Evolutionary conservation across 2,113 vertebrate genomes (phyloP).

Genomic region (Perca flavescens): DNA sequence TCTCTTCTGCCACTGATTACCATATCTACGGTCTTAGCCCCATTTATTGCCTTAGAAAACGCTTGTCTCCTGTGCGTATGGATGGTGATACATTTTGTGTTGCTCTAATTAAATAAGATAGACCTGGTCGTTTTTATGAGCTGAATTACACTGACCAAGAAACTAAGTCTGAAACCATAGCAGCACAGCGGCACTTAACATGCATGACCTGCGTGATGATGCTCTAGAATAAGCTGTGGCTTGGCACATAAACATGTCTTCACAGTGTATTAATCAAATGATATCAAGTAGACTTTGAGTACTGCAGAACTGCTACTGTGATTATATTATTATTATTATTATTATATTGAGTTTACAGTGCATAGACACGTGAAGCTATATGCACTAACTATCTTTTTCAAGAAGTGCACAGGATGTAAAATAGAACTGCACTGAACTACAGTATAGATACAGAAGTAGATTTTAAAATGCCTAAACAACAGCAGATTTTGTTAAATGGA

Average conservation of each 20-base stretch:
- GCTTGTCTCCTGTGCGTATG: neutral
- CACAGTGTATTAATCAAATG: neutral
- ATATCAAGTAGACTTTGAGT: neutral
- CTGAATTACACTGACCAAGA: neutral
- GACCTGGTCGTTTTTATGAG: neutral
- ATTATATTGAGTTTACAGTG: neutral
- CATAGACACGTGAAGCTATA: neutral
- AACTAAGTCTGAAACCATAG: neutral
- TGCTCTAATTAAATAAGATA: neutral
- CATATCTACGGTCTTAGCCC: neutral
- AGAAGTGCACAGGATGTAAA: neutral
- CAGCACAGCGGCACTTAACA: neutral
- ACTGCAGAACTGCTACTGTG: neutral
- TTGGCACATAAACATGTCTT: neutral
- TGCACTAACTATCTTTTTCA: neutral
- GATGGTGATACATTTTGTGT: neutral
- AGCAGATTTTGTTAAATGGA: slow-evolving; percentile 7
- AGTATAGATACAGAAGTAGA: neutral
- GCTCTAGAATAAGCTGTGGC: neutral
- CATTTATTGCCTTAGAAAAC: neutral
- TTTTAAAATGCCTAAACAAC: neutral
- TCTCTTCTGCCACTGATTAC: neutral
- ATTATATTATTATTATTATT: no score
- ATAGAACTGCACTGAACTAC: neutral
- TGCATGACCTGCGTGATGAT: neutral